A percentile compares a stretch with the other conserved stretches of the same genome.
phyloP scores from a whole-genome alignment of 2,888 invertebrate species.

The Cosmorhoe ocellata region DNA sequence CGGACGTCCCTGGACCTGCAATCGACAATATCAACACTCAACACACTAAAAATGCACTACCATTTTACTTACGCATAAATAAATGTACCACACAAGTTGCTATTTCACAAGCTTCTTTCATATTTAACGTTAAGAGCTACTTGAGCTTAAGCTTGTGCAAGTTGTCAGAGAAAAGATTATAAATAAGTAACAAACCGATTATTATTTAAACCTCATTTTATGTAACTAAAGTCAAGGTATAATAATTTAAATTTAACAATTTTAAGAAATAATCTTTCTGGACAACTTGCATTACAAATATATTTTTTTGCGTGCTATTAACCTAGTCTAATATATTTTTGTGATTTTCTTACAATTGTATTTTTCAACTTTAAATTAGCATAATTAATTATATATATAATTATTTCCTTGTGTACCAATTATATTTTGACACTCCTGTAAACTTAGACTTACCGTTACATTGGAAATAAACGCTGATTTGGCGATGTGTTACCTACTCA shows the following conservation, averaged over 20 bases:
- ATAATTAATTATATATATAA: slow-evolving; percentile 15
- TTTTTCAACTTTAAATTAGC: slow-evolving; percentile 19
- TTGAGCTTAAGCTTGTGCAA: slow-evolving; percentile 16
- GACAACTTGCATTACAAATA: slow-evolving; percentile 22
- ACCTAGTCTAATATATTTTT: background rate
- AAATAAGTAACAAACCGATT: background rate
- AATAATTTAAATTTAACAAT: background rate
- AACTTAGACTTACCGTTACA: slow-evolving; percentile 71
- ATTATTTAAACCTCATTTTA: background rate
- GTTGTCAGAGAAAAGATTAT: slow-evolving; percentile 13
- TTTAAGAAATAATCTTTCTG: slow-evolving; percentile 9
- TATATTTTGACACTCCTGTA: slow-evolving; percentile 69
- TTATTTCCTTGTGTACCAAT: slow-evolving; percentile 49
- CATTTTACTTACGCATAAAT: slow-evolving; percentile 9
- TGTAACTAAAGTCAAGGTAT: background rate
- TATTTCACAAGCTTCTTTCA: slow-evolving; percentile 17
- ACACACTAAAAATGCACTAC: background rate
- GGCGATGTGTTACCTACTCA: slow-evolving; percentile 59
- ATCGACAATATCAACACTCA: slow-evolving; percentile 39
- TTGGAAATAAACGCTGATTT: slow-evolving; percentile 55
- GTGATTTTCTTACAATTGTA: slow-evolving; percentile 6
- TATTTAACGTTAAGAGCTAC: slow-evolving; percentile 1
- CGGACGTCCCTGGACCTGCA: slow-evolving; percentile 63
- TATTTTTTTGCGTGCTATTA: slow-evolving; percentile 8
- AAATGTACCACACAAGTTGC: slow-evolving; percentile 15